Base-by-base conservation (phyloP, 2,797 vertebrate species). In the Naso thynnoides region DNA sequence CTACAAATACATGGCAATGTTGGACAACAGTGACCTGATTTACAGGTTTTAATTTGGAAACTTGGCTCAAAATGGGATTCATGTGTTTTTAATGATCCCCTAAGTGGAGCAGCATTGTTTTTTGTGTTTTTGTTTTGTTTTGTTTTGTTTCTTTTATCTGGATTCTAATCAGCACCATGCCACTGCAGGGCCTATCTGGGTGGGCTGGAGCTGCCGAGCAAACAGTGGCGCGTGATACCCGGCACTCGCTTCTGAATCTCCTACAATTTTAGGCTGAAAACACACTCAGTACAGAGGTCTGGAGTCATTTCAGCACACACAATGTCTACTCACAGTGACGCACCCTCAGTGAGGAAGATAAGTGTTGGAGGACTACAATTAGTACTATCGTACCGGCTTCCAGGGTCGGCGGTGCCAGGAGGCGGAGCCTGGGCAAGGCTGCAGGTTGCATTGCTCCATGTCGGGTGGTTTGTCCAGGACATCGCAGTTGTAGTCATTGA, bases 341-440 rank as follows among this genome's bases (percentile, higher is more conserved):
- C 26, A 24, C 83, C 62, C 90, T 79, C 85, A 86, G 64, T 76
- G 74, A 73, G 84, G 87, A 79, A 53, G 67, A 41, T 50, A 55
- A 64, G 72, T 48, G 79, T 69, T 26, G 74, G 50, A 73, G 66
- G 63, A 71, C 62, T 84, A 76, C 45, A 82, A 66, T 86, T 75
- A 91, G 65, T 82, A 88, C 95, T 97, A 97, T 97, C 97, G 90
- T 98, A 98, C 97, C 96, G 93, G 96, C 93, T 97, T 97, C 97
- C 98, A 99, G 0, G 96, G 95, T 92, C 93, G 95, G 91, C 95
- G 95, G 90, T 96, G 96, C 97, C 98, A 99, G 88, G 95, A 94
- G 76, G 95, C 95, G 16, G 95, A 94, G 85, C 93, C 95, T 49
- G 96, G 95, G 88, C 98, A 99, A 71, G 95, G 88, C 63, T 96